Percentiles rank a stretch among this genome's conserved stretches.
phyloP scores from a whole-genome alignment of 2,888 invertebrate genomes.

The Nudaria mundana region DNA sequence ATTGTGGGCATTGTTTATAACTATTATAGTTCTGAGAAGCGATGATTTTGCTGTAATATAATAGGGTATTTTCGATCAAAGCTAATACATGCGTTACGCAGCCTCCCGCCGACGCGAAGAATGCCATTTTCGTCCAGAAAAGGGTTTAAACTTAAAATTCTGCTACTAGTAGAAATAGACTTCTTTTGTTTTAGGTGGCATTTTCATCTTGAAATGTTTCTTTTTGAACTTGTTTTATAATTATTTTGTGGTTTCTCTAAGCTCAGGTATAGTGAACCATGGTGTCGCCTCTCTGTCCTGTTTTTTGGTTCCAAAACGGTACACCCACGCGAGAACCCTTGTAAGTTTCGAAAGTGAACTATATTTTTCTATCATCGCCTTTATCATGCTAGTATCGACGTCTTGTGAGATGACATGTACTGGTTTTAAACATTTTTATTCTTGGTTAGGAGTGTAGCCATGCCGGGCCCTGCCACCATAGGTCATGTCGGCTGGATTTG shows the following conservation, averaged over 20 bases:
- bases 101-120: conserved; percentile 12
- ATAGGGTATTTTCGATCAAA: conserved; percentile 9
- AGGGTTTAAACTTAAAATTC: conserved; percentile 13
- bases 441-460: neutral
- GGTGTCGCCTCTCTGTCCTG: neutral
- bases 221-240: conserved; percentile 16
- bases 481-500: neutral
- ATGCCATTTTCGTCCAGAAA: conserved; percentile 17
- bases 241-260: conserved; percentile 8
- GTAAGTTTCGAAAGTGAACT: conserved; percentile 8
- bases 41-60: conserved; percentile 8
- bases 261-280: conserved; percentile 8
- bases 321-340: conserved; percentile 10
- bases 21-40: conserved; percentile 9
- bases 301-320: conserved; percentile 1
- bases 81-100: conserved; percentile 8
- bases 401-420: neutral
- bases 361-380: conserved; percentile 6
- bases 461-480: neutral
- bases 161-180: conserved; percentile 8
- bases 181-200: conserved; percentile 10
- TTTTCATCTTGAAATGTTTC: conserved; percentile 12
- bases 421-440: neutral
- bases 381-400: neutral
- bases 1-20: conserved; percentile 10